Evolutionary conservation across 1,140 invertebrate species (phyloP), one percentile per base, ranked within the genome.

Genomic region (Heliothis subflexa): DNA sequence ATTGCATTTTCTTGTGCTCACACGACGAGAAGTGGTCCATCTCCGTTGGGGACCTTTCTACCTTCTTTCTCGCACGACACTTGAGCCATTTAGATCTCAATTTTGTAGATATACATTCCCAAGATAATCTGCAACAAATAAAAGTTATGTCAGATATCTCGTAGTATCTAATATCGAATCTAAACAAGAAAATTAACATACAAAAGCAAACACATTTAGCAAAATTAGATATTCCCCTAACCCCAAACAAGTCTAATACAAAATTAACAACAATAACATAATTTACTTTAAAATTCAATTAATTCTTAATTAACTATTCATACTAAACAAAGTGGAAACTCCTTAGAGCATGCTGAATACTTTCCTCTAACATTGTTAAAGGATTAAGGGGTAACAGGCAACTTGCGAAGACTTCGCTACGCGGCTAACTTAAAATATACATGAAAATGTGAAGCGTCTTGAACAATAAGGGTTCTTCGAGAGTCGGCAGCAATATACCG

Each of bases 361-460:
- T 89, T 88, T 83, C 81, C 64, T 73, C 79, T 88, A 89, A 90
- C 85, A 83, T 86, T 84, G 85, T 89, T 87, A 87, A 87, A 88
- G 86, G 86, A 90, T 89, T 89, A 88, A 85, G 83, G 77, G 82
- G 82, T 82, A 85, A 86, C 80, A 82, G 73, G 68, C 77, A 83
- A 87, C 78, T 85, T 85, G 76, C 61, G 66, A 83, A 83, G 71
- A 68, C 82, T 83, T 83, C 59, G 78, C 78, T 66, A 75, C 70
- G 81, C 73, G 59, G 73, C 72, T 73, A 89, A 89, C 81, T 89
- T 89, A 83, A 89, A 91, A 87, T 91, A 86, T 89, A 90, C 83
- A 89, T 83, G 85, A 85, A 88, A 88, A 84, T 85, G 78, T 83
- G 81, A 81, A 81, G 78, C 82, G 82, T 88, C 85, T 86, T 49